These are phyloP conservation scores for Lepidocolaptes lacrymiger DNA, from an alignment of 2,797 vertebrate genomes.

Conservation along the genomic window DNA sequence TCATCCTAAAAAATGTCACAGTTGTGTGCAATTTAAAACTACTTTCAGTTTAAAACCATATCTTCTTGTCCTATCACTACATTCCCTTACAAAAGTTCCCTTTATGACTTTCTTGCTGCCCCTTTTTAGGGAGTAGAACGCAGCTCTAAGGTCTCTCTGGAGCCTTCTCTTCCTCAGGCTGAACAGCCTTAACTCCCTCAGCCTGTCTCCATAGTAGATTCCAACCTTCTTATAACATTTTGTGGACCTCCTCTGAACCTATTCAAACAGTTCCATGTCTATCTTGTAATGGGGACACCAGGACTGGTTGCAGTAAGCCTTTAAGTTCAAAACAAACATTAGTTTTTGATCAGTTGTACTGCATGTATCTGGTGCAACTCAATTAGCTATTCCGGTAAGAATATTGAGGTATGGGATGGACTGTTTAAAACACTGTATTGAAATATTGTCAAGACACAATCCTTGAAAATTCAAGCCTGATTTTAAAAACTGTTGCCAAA, in stretches of 20 bases:
- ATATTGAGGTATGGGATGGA: background rate
- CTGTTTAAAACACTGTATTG: background rate
- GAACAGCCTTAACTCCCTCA: background rate
- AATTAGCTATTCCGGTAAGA: background rate
- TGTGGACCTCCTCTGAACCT: background rate
- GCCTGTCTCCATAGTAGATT: background rate
- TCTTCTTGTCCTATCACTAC: background rate
- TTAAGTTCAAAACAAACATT: background rate
- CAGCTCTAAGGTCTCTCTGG: fast-evolving
- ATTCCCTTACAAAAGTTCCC: background rate
- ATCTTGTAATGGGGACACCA: background rate
- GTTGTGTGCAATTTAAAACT: background rate
- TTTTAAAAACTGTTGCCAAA: background rate
- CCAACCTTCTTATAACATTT: background rate
- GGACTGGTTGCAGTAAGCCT: background rate
- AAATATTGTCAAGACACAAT: background rate
- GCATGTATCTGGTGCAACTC: background rate
- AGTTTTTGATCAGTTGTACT: background rate
- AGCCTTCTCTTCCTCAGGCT: background rate
- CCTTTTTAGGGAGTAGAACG: background rate
- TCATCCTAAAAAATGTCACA: background rate
- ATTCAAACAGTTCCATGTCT: background rate
- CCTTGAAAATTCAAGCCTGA: background rate
- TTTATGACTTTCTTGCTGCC: background rate
- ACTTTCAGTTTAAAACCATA: background rate